A percentile compares a stretch with the other conserved stretches of the same genome.
Evolutionary conservation across 1,140 invertebrate species (phyloP).

Genomic region (Heliconius eleuchia): DNA sequence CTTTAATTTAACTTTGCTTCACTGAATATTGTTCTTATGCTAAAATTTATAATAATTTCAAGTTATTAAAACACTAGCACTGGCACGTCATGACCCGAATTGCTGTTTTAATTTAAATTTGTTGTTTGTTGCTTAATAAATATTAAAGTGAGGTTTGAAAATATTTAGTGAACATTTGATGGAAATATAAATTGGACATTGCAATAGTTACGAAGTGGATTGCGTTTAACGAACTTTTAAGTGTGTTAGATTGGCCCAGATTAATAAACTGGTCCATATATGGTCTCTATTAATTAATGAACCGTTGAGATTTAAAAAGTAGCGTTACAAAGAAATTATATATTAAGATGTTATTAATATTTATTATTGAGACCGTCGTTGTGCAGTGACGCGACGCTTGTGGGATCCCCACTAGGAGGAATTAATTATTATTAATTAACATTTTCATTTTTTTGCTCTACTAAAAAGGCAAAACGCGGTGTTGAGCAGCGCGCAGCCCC

Average conservation of each 20-base stretch:
- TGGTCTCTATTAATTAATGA: neutral
- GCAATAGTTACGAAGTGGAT: conserved; percentile 5
- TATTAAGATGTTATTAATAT: neutral
- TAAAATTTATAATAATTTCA: conserved; percentile 62
- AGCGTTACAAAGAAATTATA: neutral
- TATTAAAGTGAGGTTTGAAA: conserved; percentile 12
- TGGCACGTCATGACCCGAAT: conserved; percentile 31
- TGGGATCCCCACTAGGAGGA: too few relatives aligned
- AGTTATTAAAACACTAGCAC: conserved; percentile 41
- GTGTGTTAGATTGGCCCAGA: neutral
- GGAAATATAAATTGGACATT: conserved; percentile 11
- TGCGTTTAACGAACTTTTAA: neutral
- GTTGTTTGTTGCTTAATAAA: conserved; percentile 25
- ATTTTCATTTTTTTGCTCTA: too few relatives aligned
- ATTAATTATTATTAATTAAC: too few relatives aligned
- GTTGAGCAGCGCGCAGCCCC: too few relatives aligned
- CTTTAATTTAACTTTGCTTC: conserved; percentile 79
- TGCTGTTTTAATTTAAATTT: conserved; percentile 32
- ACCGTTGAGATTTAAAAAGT: too few relatives aligned
- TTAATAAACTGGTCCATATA: neutral
- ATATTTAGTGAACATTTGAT: conserved; percentile 6
- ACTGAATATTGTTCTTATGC: conserved; percentile 65
- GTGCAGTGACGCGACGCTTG: too few relatives aligned
- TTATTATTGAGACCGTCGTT: too few relatives aligned
- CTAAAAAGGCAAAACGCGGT: too few relatives aligned